Conservation (phyloP, 2,888 invertebrate genomes). For the Laothoe populi region DNA sequence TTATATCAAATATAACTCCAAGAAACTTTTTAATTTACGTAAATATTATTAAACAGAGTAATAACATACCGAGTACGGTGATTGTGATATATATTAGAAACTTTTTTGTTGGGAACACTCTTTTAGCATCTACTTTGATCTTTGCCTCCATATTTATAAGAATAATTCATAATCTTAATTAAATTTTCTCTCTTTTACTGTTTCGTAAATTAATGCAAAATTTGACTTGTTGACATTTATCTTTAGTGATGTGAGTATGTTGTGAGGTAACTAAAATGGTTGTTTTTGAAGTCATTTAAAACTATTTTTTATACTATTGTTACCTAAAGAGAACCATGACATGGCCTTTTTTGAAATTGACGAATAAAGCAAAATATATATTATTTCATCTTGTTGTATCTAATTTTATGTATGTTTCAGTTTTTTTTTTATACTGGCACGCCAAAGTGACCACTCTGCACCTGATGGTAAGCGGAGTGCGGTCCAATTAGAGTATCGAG, state of each 20-base stretch:
- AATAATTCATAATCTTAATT: slow-evolving; percentile 9
- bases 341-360: no score
- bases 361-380: no score
- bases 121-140: slow-evolving; percentile 28
- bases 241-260: not conserved
- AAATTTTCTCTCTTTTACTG: not conserved
- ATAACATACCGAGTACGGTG: slow-evolving; percentile 40
- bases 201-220: slow-evolving; percentile 15
- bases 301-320: no score
- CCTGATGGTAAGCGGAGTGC: no score
- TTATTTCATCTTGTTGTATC: no score
- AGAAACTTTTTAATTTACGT: not conserved
- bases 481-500: no score
- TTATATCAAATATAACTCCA: not conserved
- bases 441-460: no score
- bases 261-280: not conserved
- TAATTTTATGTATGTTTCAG: no score
- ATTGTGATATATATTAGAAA: slow-evolving; percentile 39
- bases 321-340: no score
- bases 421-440: no score
- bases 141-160: slow-evolving; percentile 28
- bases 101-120: slow-evolving; percentile 32
- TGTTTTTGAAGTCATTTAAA: no score
- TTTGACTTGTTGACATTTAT: slow-evolving; percentile 18
- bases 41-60: not conserved